Evolutionary conservation across 2,113 vertebrate species (phyloP), one percentile per base, ranked within the genome.

Genomic region (Pholis gunnellus): DNA sequence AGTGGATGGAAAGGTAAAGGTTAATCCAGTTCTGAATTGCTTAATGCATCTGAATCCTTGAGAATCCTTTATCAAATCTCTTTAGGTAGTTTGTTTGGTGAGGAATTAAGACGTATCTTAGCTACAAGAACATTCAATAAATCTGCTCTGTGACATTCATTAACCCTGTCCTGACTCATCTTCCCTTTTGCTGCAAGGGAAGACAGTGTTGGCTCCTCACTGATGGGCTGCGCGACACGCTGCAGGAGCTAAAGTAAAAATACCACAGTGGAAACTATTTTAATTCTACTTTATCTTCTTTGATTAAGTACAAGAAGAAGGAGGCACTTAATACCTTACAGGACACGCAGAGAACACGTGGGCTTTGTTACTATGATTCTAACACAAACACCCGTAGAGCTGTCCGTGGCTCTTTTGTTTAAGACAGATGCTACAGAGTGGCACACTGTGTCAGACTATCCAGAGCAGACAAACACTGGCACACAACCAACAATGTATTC

Each of bases 401-500:
- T 68, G 40, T 48, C 38, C 7, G 6, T 61, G 27, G 44, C 75
- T 56, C 42, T 59, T 29, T 59, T 48, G 27, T 74, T 54, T 29
- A 38, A 67, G 63, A 71, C 59, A 67, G 18, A 66, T 52, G 25
- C 40, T 57, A 65, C 17, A 79, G 17, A 82, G 20, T 14, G 6
- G 31, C 2, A 36, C 34, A 36, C 22, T 52, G 40, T 59, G 54
- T 57, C 29, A 52, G 25, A 75, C 10, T 11, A 31, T 17, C 18
- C 14, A 66, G 54, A 67, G 74, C 42, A 48, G 44, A 17, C 9
- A 20, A 59, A 54, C 6, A 15, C 34, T 75, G 57, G 57, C 44
- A 74, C 44, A 65, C 6, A 78, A 61, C 15, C 59, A 79, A 86
- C 74, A 66, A 81, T 10, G 15, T 3, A 75, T 60, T 67, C 13